A percentile compares a stretch with the other conserved stretches of the same genome.
Evolutionary conservation across 1,140 invertebrate genomes (phyloP).

Genomic region (Apis cerana): DNA sequence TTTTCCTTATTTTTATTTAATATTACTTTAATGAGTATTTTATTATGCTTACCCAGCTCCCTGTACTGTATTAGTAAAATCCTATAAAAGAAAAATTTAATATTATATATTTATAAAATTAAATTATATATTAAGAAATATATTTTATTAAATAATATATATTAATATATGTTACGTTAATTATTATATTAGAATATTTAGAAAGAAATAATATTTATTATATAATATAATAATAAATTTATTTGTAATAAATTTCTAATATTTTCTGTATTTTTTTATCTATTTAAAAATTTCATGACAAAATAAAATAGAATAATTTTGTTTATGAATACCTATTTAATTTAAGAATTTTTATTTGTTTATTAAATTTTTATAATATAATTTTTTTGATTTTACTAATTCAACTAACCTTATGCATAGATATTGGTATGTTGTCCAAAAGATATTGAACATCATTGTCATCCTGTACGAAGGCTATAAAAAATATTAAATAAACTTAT

Average conservation of each 20-base stretch:
- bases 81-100: conserved; percentile 61
- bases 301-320: not conserved
- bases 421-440: conserved; percentile 83
- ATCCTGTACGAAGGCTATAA: conserved; percentile 86
- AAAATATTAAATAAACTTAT: conserved; percentile 16
- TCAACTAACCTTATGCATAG: conserved; percentile 81
- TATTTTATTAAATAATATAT: not conserved
- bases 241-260: not conserved
- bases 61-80: conserved; percentile 71
- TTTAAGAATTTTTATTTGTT: not conserved
- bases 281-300: too few species aligned
- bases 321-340: not conserved
- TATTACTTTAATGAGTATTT: conserved; percentile 50
- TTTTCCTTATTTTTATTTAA: conserved; percentile 69
- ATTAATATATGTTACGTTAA: not conserved
- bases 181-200: not conserved
- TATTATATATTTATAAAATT: not conserved
- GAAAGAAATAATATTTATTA: not conserved
- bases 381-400: not conserved
- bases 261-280: too few species aligned
- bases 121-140: too few species aligned
- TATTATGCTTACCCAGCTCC: conserved; percentile 72
- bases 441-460: conserved; percentile 86
- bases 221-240: too few species aligned
- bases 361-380: not conserved